A percentile compares a stretch with the other conserved stretches of the same genome.
phyloP scores from a whole-genome alignment of 2,113 vertebrate genomes.

The Oriolus oriolus region DNA sequence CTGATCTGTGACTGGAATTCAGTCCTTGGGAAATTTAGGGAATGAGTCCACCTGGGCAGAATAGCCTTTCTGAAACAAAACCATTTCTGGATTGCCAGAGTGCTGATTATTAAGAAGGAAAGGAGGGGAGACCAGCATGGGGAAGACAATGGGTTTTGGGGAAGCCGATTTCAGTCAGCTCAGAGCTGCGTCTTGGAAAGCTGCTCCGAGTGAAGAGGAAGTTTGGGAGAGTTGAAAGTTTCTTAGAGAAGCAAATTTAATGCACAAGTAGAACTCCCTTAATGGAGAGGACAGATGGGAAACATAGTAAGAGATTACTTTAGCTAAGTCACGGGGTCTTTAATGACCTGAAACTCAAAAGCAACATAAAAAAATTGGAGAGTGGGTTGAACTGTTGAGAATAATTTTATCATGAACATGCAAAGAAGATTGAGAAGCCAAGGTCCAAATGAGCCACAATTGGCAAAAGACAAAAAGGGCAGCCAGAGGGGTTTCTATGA shows the following conservation, averaged over 20 bases:
- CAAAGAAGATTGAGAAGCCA: constrained; percentile 23
- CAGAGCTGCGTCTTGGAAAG: neutral
- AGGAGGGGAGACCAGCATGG: neutral
- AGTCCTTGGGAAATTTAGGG: neutral
- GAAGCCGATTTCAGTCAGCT: neutral
- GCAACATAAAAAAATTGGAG: constrained; percentile 22
- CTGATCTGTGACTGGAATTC: neutral
- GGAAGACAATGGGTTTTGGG: neutral
- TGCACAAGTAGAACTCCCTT: neutral
- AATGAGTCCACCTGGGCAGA: neutral
- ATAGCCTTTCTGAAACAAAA: neutral
- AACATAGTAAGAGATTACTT: neutral
- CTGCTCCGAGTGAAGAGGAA: neutral
- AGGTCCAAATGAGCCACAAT: constrained; percentile 31
- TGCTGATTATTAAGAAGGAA: neutral
- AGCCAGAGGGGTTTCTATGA: neutral
- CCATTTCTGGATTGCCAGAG: neutral
- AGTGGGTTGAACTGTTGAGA: neutral
- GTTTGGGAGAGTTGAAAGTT: neutral
- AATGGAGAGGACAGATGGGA: constrained; percentile 51
- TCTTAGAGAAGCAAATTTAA: constrained; percentile 25
- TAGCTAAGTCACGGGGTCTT: neutral
- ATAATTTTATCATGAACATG: constrained; percentile 4
- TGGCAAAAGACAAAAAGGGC: constrained; percentile 31
- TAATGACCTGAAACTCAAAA: constrained; percentile 42